phyloP scores from a whole-genome alignment of 2,888 invertebrate species.

The Leuctra nigra region DNA sequence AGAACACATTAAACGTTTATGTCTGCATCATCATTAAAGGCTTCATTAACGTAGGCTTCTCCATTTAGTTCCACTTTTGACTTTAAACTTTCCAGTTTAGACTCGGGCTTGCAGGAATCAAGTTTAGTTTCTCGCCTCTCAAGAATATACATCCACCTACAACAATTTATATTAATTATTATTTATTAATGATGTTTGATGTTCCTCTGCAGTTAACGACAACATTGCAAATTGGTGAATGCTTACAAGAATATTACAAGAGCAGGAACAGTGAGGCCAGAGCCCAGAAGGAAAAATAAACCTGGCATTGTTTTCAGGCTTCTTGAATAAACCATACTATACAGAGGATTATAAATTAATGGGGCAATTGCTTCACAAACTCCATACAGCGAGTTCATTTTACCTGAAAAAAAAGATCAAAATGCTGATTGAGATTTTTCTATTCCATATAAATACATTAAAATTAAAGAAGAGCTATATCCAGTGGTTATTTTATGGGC shows the following conservation, averaged over 20 bases:
- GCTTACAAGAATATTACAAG: conserved; percentile 46
- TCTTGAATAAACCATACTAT: conserved; percentile 48
- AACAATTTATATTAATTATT: not conserved
- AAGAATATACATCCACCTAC: conserved; percentile 29
- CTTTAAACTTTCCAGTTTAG: no score
- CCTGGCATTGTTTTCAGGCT: conserved; percentile 47
- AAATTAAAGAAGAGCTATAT: no score
- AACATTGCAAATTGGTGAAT: not conserved
- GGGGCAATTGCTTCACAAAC: conserved; percentile 53
- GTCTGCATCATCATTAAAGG: no score
- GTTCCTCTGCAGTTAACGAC: not conserved
- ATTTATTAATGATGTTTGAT: not conserved
- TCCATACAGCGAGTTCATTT: conserved; percentile 52
- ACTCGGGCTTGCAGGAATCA: no score
- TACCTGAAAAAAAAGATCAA: conserved; percentile 42
- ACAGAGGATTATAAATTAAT: conserved; percentile 49
- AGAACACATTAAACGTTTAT: no score
- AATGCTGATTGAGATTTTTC: no score
- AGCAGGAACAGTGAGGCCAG: conserved; percentile 44
- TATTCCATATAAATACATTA: no score
- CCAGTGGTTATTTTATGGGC: no score
- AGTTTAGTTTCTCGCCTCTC: conserved; percentile 22
- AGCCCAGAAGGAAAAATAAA: conserved; percentile 52
- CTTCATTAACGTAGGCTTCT: no score
- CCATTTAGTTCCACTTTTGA: no score